Percentiles rank a stretch among this genome's conserved stretches.
Evolutionary conservation across 2,888 invertebrate species (phyloP).

Genomic region (Aricia artaxerxes): DNA sequence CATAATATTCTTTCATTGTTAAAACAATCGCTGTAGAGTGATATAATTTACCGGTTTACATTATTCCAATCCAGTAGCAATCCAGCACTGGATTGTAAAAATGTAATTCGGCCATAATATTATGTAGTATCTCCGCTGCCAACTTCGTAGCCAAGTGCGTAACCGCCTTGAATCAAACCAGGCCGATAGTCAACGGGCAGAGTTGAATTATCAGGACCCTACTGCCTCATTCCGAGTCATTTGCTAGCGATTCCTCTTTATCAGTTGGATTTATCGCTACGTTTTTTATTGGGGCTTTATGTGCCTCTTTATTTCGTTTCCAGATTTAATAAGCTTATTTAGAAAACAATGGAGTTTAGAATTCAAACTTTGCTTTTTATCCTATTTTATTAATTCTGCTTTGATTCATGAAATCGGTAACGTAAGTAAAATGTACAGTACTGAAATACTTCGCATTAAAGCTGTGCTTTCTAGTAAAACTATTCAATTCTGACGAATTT

Average conservation of each 20-base stretch:
- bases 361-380: neutral
- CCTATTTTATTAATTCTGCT: neutral
- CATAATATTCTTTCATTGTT: too few relatives aligned
- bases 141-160: neutral
- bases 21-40: too few relatives aligned
- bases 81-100: too few relatives aligned
- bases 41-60: too few relatives aligned
- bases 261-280: constrained; percentile 60
- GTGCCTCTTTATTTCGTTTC: constrained; percentile 39
- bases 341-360: neutral
- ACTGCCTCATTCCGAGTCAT: constrained; percentile 61
- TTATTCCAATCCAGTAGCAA: too few relatives aligned
- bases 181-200: constrained; percentile 54
- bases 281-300: constrained; percentile 50
- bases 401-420: neutral
- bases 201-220: constrained; percentile 66
- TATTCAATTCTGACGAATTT: neutral
- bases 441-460: neutral
- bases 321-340: constrained; percentile 24
- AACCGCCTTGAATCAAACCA: constrained; percentile 48
- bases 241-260: constrained; percentile 46
- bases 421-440: neutral
- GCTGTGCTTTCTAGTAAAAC: neutral
- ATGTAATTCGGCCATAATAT: too few relatives aligned
- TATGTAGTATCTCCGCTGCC: neutral